Conservation (phyloP, 2,888 invertebrate species). For the Drosophila birchii region DNA sequence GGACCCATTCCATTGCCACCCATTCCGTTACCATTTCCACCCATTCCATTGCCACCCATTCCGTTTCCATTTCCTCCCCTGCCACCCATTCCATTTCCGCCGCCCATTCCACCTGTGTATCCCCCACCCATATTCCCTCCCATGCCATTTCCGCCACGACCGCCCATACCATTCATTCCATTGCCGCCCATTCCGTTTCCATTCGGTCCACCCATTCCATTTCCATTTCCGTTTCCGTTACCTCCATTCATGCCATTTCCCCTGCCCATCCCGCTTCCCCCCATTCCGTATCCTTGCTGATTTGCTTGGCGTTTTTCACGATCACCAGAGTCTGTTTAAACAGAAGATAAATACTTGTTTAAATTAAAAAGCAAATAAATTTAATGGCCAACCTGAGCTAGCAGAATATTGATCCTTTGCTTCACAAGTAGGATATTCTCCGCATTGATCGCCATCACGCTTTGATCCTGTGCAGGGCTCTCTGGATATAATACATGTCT, state of each 20-base stretch:
- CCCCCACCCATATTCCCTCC: neutral
- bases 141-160: slow-evolving; percentile 8
- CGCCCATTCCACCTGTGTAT: slow-evolving; percentile 11
- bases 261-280: slow-evolving; percentile 26
- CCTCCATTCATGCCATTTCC: slow-evolving; percentile 6
- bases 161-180: slow-evolving; percentile 6
- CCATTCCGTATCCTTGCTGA: slow-evolving; percentile 29
- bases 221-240: slow-evolving; percentile 2
- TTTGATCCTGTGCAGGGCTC: slow-evolving; percentile 11
- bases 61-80: slow-evolving; percentile 5
- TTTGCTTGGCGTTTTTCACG: slow-evolving; percentile 28
- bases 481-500: neutral
- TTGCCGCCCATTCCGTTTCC: slow-evolving; percentile 8
- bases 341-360: neutral
- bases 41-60: neutral
- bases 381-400: neutral
- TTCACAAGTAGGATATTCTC: slow-evolving; percentile 18
- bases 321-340: neutral
- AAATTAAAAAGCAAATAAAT: neutral
- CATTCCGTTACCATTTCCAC: slow-evolving; percentile 7
- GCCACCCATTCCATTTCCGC: slow-evolving; percentile 11
- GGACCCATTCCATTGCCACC: slow-evolving; percentile 12
- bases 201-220: neutral
- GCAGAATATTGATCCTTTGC: neutral
- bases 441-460: slow-evolving; percentile 10